Evolutionary conservation across 2,113 vertebrate species (phyloP).

Genomic region (Grus americana): DNA sequence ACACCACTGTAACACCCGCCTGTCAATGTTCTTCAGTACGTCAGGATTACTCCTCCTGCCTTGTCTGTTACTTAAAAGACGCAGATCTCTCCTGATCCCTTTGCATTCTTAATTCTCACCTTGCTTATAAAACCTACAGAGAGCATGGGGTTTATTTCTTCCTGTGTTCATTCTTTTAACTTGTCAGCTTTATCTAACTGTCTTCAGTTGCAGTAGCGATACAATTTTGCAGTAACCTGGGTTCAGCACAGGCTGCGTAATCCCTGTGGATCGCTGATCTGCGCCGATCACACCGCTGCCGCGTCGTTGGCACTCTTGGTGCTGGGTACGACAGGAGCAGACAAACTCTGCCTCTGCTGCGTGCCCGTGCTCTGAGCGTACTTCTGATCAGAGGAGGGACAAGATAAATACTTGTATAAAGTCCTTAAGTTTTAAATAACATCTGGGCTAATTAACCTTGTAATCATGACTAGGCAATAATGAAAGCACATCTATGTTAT

Average conservation of each 20-base stretch:
- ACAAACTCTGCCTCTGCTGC: not conserved
- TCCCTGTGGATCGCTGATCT: accelerated
- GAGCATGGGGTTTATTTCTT: not conserved
- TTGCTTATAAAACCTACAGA: not conserved
- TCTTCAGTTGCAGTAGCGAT: not conserved
- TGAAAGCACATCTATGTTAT: accelerated
- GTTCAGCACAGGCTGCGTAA: not conserved
- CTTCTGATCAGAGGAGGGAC: not conserved
- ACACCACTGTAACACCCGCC: not conserved
- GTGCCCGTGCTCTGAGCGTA: accelerated
- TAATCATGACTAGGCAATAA: not conserved
- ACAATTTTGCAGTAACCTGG: not conserved
- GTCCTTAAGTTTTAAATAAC: not conserved
- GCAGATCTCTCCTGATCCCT: not conserved
- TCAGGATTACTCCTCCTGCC: not conserved
- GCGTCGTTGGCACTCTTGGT: accelerated
- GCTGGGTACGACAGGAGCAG: not conserved
- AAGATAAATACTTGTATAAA: not conserved
- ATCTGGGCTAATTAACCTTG: not conserved
- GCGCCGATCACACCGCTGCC: accelerated
- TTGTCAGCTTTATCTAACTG: not conserved
- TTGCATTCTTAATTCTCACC: not conserved
- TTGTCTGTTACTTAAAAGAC: not conserved
- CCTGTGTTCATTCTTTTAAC: not conserved
- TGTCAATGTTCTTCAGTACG: not conserved